These are phyloP conservation scores for Drosophila greeni DNA, from an alignment of 2,888 invertebrate genomes.

Conservation along the genomic window DNA sequence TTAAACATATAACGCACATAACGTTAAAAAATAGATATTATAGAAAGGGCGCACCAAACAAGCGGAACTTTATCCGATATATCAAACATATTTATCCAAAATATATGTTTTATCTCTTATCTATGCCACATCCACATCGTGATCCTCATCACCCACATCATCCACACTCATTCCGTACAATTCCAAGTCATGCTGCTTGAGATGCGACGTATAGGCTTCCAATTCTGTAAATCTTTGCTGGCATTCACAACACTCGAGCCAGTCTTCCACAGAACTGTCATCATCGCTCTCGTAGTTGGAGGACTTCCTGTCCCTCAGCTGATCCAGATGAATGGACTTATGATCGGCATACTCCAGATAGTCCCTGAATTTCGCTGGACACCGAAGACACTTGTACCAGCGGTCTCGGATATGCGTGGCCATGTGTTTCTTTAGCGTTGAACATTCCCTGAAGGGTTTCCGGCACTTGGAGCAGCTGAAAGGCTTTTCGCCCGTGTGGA, in stretches of 20 bases:
- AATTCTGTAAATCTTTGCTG: constrained; percentile 73
- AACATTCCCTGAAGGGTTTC: constrained; percentile 77
- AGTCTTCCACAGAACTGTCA: constrained; percentile 69
- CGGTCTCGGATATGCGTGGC: constrained; percentile 77
- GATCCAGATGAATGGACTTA: constrained; percentile 65
- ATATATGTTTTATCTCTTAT: not conserved
- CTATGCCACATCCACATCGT: constrained; percentile 63
- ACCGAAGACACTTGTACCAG: constrained; percentile 76
- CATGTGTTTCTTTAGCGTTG: constrained; percentile 78
- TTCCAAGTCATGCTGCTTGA: constrained; percentile 73
- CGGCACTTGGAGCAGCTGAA: constrained; percentile 76
- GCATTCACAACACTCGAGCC: constrained; percentile 77
- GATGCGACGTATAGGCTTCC: constrained; percentile 74
- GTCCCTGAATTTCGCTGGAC: constrained; percentile 75
- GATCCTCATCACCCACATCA: constrained; percentile 57
- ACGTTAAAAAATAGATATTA: no score
- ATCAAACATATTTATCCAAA: not conserved
- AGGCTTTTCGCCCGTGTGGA: constrained; percentile 78
- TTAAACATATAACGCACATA: no score
- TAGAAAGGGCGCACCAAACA: no score
- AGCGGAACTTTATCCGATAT: no score
- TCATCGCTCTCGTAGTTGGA: constrained; percentile 69
- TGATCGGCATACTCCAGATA: constrained; percentile 75
- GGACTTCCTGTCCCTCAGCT: constrained; percentile 32
- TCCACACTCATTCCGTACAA: constrained; percentile 59